These are phyloP conservation scores for Euproctis similis DNA, from an alignment of 2,888 invertebrate genomes.

Conservation along the genomic window DNA sequence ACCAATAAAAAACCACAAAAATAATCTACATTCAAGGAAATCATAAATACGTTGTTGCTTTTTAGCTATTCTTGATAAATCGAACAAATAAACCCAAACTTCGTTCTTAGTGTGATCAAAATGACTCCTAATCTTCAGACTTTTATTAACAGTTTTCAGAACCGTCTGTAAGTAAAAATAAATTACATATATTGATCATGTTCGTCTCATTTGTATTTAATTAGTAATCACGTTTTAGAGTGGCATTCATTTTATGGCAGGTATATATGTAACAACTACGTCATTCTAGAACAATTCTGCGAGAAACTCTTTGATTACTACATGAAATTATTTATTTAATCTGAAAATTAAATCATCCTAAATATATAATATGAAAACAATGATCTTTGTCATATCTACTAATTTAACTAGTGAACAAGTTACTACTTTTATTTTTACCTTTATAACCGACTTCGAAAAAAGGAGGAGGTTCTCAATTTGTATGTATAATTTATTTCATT, in stretches of 20 bases:
- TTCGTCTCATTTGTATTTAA: background rate
- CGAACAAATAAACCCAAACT: too few relatives aligned
- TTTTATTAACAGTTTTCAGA: slow-evolving; percentile 82
- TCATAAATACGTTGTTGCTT: background rate
- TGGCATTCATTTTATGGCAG: too few relatives aligned
- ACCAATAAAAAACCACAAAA: background rate
- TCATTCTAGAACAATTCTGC: slow-evolving; percentile 28
- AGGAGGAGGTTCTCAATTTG: background rate
- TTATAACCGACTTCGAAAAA: too few relatives aligned
- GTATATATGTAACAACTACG: slow-evolving; percentile 8
- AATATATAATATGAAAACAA: background rate
- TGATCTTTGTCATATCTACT: background rate
- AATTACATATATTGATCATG: background rate
- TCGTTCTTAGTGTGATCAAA: too few relatives aligned
- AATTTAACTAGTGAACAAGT: background rate
- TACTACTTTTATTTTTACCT: background rate
- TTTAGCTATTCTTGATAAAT: too few relatives aligned
- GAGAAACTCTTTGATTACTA: slow-evolving; percentile 4
- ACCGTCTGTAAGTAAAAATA: slow-evolving; percentile 78
- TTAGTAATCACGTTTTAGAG: background rate
- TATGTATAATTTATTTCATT: background rate
- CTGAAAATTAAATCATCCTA: too few relatives aligned
- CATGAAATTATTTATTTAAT: too few relatives aligned
- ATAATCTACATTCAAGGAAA: background rate
- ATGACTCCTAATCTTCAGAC: slow-evolving; percentile 79